Evolutionary conservation across 2,888 invertebrate species (phyloP), one percentile per base, ranked within the genome.

Genomic region (Torymus auratus): DNA sequence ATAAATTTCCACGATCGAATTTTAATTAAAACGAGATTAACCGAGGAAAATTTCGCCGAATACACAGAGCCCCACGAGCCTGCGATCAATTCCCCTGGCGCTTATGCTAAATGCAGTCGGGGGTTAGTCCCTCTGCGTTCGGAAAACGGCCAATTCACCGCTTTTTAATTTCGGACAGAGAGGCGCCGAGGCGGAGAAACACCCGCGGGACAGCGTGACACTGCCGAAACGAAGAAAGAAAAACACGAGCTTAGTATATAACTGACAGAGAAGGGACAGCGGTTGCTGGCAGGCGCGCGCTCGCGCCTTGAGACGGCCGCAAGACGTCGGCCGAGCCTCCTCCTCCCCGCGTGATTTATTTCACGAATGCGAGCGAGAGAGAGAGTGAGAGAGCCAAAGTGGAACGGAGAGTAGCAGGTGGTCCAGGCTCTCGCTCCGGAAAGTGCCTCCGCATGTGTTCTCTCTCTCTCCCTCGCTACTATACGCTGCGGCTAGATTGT

Each of bases 261-360:
- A 28, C 41, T 41, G 41, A 10, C 1, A 41, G 28, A 5, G 28
- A 52, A 53, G 28, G n/a, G 62, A 68, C 41, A 53, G 28, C 20
- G 20, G 28, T 10, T 41, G 41, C 41, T 41, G 41, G 41, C 41
- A 60, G 41, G 20, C 13, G 7, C n/a, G 14, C 4, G 1, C 20
- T 3, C 14, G 58, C 28, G 17, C 28, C 28, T n/a, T 15, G 62
- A 17, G 2, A 41, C n/a, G 11, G 15, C 67, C 23, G 14, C 58
- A 70, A 68, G 72, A 75, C 67, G 69, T 28, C 67, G 5, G 41
- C 41, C 67, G 61, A 67, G 78, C 17, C 61, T 20, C 58, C 41
- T 41, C 7, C 58, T 23, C 17, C 17, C 70, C n/a, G 3, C 52
- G 67, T 76, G 80, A 80, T 80, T 80, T 80, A 80, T 80, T 75